Conservation (phyloP, 2,113 vertebrate genomes). For the Vulpes lagopus region DNA sequence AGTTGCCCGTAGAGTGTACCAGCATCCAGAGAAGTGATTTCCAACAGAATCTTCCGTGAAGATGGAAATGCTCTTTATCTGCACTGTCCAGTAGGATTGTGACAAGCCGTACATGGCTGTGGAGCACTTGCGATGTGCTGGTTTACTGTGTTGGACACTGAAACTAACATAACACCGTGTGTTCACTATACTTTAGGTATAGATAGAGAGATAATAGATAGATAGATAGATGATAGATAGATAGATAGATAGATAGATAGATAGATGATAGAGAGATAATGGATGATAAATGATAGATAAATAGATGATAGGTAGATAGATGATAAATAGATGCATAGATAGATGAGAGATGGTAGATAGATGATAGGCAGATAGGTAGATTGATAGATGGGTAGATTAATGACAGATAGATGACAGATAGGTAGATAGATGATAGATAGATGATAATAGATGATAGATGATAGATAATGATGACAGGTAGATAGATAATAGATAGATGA, state of each 20-base stretch:
- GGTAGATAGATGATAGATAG: too few relatives aligned
- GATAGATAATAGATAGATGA: too few relatives aligned
- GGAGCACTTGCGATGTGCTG: neutral
- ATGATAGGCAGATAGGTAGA: neutral
- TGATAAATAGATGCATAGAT: too few relatives aligned
- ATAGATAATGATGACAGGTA: too few relatives aligned
- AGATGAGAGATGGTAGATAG: neutral
- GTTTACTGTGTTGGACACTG: neutral
- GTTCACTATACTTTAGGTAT: neutral
- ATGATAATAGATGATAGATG: too few relatives aligned
- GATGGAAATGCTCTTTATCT: neutral
- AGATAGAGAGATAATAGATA: neutral
- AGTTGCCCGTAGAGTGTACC: neutral
- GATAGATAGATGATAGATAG: neutral
- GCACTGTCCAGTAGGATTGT: too few relatives aligned
- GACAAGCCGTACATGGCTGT: neutral
- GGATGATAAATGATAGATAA: too few relatives aligned
- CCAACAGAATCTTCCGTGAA: neutral
- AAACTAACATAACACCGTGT: neutral
- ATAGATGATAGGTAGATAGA: too few relatives aligned
- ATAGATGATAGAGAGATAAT: too few relatives aligned
- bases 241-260: too few relatives aligned
- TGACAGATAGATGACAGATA: neutral
- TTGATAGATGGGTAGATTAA: neutral
- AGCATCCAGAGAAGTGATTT: neutral